Conservation (phyloP, 2,113 vertebrate genomes). For the Pithys albifrons region DNA sequence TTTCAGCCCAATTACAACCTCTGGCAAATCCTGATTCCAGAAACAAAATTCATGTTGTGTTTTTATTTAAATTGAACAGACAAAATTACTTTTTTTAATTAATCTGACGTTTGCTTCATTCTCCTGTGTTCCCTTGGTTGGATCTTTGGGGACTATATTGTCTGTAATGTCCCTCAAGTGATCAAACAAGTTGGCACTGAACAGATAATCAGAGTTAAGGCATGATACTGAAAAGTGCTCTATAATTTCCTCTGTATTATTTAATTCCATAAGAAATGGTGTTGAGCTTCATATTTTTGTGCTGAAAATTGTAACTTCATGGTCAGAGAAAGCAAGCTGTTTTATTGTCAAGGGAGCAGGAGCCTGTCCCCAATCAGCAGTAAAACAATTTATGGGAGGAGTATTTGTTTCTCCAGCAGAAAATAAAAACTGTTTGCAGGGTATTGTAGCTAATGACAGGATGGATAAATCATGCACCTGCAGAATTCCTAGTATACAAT, state of each 20-base stretch:
- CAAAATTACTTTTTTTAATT: too few species aligned
- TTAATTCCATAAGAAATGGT: not conserved
- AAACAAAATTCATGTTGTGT: not conserved
- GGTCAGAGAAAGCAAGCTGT: not conserved
- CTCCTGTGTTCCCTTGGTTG: not conserved
- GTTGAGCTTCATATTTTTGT: not conserved
- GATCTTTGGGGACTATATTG: not conserved
- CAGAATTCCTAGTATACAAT: conserved; percentile 28
- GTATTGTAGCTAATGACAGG: conserved; percentile 52
- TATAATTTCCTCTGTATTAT: not conserved
- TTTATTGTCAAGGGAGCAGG: conserved; percentile 10
- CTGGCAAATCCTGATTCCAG: not conserved
- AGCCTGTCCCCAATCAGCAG: not conserved
- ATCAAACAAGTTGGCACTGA: not conserved
- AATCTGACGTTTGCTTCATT: not conserved
- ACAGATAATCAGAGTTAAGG: not conserved
- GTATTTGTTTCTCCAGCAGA: conserved; percentile 47
- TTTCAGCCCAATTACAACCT: not conserved
- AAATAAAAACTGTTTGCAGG: conserved; percentile 46
- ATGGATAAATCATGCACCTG: conserved; percentile 56
- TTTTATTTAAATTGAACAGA: not conserved
- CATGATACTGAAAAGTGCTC: not conserved
- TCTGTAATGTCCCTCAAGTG: not conserved
- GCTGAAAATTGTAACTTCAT: not conserved
- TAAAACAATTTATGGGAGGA: conserved; percentile 52